Base-by-base conservation (phyloP, 2,888 invertebrate genomes). In the Mesorhabditis sp. region DNA sequence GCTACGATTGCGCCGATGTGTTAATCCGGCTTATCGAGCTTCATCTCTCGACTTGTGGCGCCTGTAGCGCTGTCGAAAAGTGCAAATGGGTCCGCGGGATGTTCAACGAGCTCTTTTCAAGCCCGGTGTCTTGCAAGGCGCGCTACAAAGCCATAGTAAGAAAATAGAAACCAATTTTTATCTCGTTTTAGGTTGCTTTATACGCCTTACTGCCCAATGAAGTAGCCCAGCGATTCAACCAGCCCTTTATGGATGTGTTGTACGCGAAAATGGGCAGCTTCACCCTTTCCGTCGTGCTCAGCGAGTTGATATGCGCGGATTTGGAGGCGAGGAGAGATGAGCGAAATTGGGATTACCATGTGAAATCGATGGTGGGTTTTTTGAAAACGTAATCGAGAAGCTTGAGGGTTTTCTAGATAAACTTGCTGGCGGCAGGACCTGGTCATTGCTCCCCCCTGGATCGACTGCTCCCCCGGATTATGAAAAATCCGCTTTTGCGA, bases 91-190 rank as follows among this genome's bases (percentile, higher is more conserved):
- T 75, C 15, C 67, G 71, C 6, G 72, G 71, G 42, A 66, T 75
- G 44, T 67, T 68, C 15, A 61, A 70, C 43, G 70, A 75, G 69
- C 68, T 79, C 6, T 70, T 77, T 41, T 68, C 66, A 4, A 72
- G 72, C 5, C 70, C 71, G 4, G 67, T 71, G 2, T 41, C 70
- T 7, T 75, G 74, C 64, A 69, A 70, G 41, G 71, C 77, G 0
- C 65, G 74, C 43, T 76, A 72, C 68, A 72, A 74, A 68, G 77
- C 76, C 67, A 76, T 79, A 41, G 70, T 72, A 13, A 68, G 70
- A 50, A 13, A 13, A 13, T 50, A 50, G 58, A 50, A 50, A 13
- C 2, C 58, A 13, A 50, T 13, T 13, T 50, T 10, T 50, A 50
- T 50, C 28, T 50, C 1, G 7, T 50, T 50, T 50, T 50, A 50